Evolutionary conservation across 2,113 vertebrate genomes (phyloP), one percentile per base, ranked within the genome.

Genomic region (Albula goreensis): DNA sequence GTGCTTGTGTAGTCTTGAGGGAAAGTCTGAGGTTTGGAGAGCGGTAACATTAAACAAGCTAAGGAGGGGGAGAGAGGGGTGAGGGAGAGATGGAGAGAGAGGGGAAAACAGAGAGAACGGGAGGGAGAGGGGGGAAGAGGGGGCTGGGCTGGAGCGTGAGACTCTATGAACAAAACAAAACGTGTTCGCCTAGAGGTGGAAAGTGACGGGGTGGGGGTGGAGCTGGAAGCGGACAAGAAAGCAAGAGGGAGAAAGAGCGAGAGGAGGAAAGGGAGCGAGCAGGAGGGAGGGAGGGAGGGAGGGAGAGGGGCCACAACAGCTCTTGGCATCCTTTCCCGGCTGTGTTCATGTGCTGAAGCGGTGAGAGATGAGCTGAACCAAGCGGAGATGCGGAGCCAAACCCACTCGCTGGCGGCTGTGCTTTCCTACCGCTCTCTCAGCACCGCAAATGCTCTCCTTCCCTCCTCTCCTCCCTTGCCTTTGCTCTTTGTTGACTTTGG

Each of bases 351-450:
- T 3, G 3, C n/a, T 87, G 19, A 5, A 49, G 11, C 13, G 31
- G 22, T 81, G 83, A 82, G 86, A 87, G 81, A 83, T 83, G 80
- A 90, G 79, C 87, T 86, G 74, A 84, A 85, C 78, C 81, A 19
- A 66, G 31, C 60, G 57, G 79, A 50, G 86, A 83, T 63, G 83
- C 85, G 66, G 85, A 84, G 86, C 66, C 85, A 84, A 78, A 57
- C 80, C 50, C 83, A 41, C 51, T n/a, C 85, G 84, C 84, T 25
- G 31, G 13, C 51, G 7, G 25, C 83, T 78, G 10, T 41, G 50
- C 41, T 6, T 50, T 66, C 84, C 88, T 50, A 81, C 48, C 6
- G 80, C 56, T 85, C 63, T 12, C 11, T 12, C 11, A 78, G 70
- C 87, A 83, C 80, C 49, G 86, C 56, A 66, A 77, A 66, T 57